Conservation (phyloP, 2,797 vertebrate genomes). For the Leptodactylus fallax region DNA sequence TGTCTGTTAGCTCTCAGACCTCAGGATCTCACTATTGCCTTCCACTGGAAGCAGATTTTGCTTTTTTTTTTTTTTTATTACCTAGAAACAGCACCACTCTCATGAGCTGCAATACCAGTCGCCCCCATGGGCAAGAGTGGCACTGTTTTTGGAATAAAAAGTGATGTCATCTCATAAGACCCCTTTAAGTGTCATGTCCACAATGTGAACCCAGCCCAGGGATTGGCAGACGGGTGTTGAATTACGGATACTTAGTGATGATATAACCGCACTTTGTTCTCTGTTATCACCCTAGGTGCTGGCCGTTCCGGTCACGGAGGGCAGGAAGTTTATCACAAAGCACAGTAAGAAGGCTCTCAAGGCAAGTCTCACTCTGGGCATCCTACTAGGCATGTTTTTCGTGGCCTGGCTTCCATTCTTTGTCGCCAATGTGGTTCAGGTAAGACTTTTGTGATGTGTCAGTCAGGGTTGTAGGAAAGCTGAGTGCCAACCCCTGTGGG, state of each 20-base stretch:
- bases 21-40: no score
- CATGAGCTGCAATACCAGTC: neutral
- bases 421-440: slow-evolving; percentile 91
- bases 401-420: slow-evolving; percentile 97
- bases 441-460: slow-evolving; percentile 66
- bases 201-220: neutral
- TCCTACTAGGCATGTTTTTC: slow-evolving; percentile 95
- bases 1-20: no score
- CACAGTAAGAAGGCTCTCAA: slow-evolving; percentile 93
- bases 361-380: slow-evolving; percentile 93
- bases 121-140: neutral
- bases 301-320: slow-evolving; percentile 76
- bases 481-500: no score
- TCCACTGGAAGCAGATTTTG: neutral
- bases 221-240: no score
- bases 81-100: no score
- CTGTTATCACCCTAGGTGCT: slow-evolving; percentile 67
- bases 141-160: neutral
- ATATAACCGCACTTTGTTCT: neutral
- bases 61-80: neutral
- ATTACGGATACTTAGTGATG: no score
- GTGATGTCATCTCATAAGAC: no score
- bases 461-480: no score
- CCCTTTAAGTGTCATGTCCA: neutral
- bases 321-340: slow-evolving; percentile 83